Conservation (phyloP, 1,140 invertebrate species). For the Xylocopa sonorina region DNA sequence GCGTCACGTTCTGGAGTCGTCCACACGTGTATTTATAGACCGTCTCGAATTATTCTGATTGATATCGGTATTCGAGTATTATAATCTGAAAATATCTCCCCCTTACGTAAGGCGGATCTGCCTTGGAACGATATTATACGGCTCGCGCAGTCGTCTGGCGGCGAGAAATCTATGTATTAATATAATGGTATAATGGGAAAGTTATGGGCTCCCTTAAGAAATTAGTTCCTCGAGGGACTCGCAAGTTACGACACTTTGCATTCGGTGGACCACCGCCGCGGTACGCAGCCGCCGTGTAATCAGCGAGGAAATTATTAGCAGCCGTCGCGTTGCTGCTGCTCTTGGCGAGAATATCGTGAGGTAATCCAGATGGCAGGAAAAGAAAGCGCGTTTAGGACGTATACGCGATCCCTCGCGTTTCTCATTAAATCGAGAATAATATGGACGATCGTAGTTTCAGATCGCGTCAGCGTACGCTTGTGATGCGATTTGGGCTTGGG, state of each 20-base stretch:
- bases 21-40: slow-evolving; percentile 45
- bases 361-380: slow-evolving; percentile 21
- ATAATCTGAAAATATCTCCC: slow-evolving; percentile 41
- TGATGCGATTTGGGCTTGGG: not conserved
- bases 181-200: slow-evolving; percentile 37
- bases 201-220: slow-evolving; percentile 15
- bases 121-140: not conserved
- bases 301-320: slow-evolving; percentile 40
- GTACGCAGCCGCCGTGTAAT: slow-evolving; percentile 42
- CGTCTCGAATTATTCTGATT: slow-evolving; percentile 13
- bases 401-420: not conserved
- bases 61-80: slow-evolving; percentile 29
- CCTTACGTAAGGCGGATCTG: slow-evolving; percentile 4
- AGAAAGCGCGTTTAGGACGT: slow-evolving; percentile 23
- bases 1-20: slow-evolving; percentile 11
- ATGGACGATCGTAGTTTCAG: no score
- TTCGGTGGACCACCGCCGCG: slow-evolving; percentile 25
- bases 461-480: no score
- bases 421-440: not conserved
- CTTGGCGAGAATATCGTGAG: slow-evolving; percentile 31
- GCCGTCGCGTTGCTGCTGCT: not conserved
- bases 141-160: not conserved
- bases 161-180: not conserved
- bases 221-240: slow-evolving; percentile 58
- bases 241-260: slow-evolving; percentile 56